A percentile compares a stretch with the other conserved stretches of the same genome.
Evolutionary conservation across 2,113 vertebrate genomes (phyloP).

Genomic region (Thryonomys swinderianus): DNA sequence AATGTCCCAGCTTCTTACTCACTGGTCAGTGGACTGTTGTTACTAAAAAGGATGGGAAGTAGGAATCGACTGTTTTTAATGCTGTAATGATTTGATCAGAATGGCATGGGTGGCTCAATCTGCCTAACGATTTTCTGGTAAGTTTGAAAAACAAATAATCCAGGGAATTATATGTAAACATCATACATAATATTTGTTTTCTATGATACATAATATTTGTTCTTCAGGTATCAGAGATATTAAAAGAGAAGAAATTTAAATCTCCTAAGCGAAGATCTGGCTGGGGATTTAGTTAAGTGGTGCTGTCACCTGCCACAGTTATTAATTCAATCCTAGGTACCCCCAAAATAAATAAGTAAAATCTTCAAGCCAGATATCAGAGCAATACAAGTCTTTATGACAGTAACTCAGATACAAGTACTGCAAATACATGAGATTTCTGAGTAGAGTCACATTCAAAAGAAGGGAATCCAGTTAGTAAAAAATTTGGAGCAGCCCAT

Average conservation of each 20-base stretch:
- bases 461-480: background rate
- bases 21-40: constrained; percentile 91
- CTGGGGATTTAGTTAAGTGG: too few relatives aligned
- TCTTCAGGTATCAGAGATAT: background rate
- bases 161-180: background rate
- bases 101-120: constrained; percentile 86
- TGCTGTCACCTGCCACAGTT: too few relatives aligned
- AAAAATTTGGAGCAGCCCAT: background rate
- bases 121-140: constrained; percentile 88
- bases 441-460: background rate
- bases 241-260: background rate
- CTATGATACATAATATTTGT: background rate
- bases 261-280: background rate
- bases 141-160: constrained; percentile 22
- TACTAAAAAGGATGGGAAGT: constrained; percentile 84
- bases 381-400: background rate
- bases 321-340: too few relatives aligned
- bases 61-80: constrained; percentile 88
- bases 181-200: background rate
- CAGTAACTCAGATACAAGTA: background rate
- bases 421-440: background rate
- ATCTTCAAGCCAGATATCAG: background rate
- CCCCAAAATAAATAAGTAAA: too few relatives aligned
- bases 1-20: constrained; percentile 85
- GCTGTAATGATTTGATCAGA: constrained; percentile 92